A percentile compares a stretch with the other conserved stretches of the same genome.
phyloP scores from a whole-genome alignment of 2,113 vertebrate genomes.

The Anser cygnoides region DNA sequence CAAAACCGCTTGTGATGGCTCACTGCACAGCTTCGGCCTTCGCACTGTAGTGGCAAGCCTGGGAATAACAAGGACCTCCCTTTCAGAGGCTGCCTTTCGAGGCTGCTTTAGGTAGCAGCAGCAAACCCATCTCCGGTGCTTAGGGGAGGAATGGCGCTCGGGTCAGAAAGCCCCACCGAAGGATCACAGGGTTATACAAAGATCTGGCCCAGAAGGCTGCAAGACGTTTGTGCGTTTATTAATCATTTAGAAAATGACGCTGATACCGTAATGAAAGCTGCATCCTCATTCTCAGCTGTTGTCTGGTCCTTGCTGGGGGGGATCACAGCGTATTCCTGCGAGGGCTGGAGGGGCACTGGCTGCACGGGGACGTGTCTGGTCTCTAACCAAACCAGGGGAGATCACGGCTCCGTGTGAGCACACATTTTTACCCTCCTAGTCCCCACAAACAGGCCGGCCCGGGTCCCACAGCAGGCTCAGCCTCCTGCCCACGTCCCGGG shows the following conservation, averaged over 20 bases:
- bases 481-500: too few species aligned
- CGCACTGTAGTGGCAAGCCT: background rate
- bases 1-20: background rate
- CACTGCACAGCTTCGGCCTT: background rate
- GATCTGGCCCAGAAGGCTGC: background rate
- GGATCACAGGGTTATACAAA: slow-evolving; percentile 24
- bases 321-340: slow-evolving; percentile 24
- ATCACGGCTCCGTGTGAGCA: background rate
- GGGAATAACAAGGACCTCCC: background rate
- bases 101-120: background rate
- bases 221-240: slow-evolving; percentile 12
- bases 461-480: too few species aligned
- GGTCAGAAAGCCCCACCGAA: background rate
- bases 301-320: slow-evolving; percentile 11
- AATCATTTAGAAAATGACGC: background rate
- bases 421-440: too few species aligned
- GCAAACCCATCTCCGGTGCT: background rate
- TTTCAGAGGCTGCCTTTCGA: background rate
- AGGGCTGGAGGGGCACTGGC: background rate
- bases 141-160: accelerated
- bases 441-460: too few species aligned
- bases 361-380: background rate
- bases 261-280: background rate
- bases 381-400: slow-evolving; percentile 64
- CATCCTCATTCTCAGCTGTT: slow-evolving; percentile 68